Evolutionary conservation across 2,113 vertebrate genomes (phyloP).

Genomic region (Sphaerodactylus townsendi): DNA sequence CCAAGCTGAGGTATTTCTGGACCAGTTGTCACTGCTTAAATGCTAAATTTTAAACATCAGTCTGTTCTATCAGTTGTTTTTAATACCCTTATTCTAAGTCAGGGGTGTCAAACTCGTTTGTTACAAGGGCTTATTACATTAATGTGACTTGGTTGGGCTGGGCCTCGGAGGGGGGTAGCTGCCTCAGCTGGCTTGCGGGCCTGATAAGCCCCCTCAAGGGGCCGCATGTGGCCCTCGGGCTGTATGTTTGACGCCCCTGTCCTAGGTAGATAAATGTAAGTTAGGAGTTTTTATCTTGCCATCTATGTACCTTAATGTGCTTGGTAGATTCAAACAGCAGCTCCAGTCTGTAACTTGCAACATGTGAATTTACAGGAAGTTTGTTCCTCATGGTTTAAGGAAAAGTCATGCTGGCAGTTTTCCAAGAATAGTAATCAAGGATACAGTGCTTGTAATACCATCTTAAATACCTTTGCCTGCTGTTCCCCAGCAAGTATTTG

Average conservation of each 20-base stretch:
- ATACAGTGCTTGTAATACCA: neutral
- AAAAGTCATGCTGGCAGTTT: neutral
- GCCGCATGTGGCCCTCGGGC: too few relatives aligned
- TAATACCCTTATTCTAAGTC: neutral
- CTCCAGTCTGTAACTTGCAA: neutral
- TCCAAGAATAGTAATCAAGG: neutral
- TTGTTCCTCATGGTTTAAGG: neutral
- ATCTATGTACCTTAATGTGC: neutral
- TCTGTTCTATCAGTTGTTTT: neutral
- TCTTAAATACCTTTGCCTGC: neutral
- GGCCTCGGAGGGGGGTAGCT: too few relatives aligned
- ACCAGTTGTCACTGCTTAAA: neutral
- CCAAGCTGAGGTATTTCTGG: neutral
- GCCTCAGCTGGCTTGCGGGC: too few relatives aligned
- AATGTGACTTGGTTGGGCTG: too few relatives aligned
- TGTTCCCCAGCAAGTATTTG: too few relatives aligned
- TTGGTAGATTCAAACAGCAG: neutral
- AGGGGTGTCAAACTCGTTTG: too few relatives aligned
- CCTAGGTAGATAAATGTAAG: neutral
- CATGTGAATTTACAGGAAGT: neutral
- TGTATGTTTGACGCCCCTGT: neutral
- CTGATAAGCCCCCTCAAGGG: too few relatives aligned
- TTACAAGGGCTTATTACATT: too few relatives aligned
- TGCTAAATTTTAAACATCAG: neutral
- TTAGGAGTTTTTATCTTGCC: neutral